Percentiles rank a stretch among this genome's conserved stretches.
Conservation (phyloP, 1,140 invertebrate species). For the Orussus abietinus region DNA sequence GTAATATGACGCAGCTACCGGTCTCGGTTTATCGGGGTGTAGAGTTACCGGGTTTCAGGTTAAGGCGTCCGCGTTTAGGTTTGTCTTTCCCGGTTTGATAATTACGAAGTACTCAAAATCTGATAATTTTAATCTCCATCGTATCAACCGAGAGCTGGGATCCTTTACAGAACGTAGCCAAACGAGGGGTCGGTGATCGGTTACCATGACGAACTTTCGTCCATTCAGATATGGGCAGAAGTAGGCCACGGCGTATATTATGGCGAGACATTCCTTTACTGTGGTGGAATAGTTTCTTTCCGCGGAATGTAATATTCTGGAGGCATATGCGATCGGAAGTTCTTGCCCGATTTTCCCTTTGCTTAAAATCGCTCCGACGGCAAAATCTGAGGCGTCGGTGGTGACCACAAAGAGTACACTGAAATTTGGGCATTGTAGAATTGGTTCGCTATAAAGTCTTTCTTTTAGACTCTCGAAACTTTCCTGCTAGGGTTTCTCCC, state of each 20-base stretch:
- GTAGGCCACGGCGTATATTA: slow-evolving; percentile 13
- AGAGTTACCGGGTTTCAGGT: too few species aligned
- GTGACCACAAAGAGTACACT: slow-evolving; percentile 19
- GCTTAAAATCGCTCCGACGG: slow-evolving; percentile 18
- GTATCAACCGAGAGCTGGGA: slow-evolving; percentile 14
- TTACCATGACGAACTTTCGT: slow-evolving; percentile 30
- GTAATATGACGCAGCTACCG: too few species aligned
- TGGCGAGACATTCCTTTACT: slow-evolving; percentile 18
- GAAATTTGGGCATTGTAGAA: slow-evolving; percentile 24
- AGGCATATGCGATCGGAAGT: slow-evolving; percentile 28
- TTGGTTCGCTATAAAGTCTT: slow-evolving; percentile 14
- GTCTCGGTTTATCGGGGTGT: too few species aligned
- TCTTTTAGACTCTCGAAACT: slow-evolving; percentile 19
- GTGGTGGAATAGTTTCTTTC: slow-evolving; percentile 25
- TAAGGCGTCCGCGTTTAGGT: slow-evolving; percentile 12
- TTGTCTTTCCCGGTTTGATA: slow-evolving; percentile 12
- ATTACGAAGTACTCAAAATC: slow-evolving; percentile 13
- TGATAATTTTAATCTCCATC: slow-evolving; percentile 16
- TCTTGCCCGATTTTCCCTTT: slow-evolving; percentile 20
- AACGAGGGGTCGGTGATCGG: slow-evolving; percentile 38
- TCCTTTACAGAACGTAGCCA: slow-evolving; percentile 36
- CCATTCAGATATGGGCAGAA: slow-evolving; percentile 21
- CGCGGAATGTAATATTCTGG: slow-evolving; percentile 24
- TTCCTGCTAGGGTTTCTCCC: too few species aligned
- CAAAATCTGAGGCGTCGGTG: slow-evolving; percentile 21